Evolutionary conservation across 1,140 invertebrate genomes (phyloP).

Genomic region (Lerema accius): DNA sequence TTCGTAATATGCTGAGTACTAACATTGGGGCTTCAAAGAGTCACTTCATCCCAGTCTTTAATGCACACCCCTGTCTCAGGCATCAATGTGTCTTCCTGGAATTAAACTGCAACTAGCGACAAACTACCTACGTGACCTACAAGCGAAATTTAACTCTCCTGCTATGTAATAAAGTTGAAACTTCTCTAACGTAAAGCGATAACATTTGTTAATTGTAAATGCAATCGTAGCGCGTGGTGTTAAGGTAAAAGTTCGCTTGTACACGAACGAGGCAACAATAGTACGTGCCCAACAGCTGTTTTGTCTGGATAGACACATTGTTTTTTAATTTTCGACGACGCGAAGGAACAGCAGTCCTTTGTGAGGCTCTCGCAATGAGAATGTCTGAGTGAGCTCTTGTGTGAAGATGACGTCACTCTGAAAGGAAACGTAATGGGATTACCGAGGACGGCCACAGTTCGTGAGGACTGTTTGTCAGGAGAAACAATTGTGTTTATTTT

Average conservation of each 20-base stretch:
- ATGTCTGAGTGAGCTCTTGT: slow-evolving; percentile 28
- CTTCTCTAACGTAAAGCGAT: slow-evolving; percentile 1
- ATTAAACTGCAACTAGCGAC: slow-evolving; percentile 27
- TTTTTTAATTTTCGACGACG: slow-evolving; percentile 46
- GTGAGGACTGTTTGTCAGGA: background rate
- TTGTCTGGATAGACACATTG: slow-evolving; percentile 43
- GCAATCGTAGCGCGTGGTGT: slow-evolving; percentile 5
- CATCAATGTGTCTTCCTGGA: slow-evolving; percentile 32
- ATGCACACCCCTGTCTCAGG: slow-evolving; percentile 25
- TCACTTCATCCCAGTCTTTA: slow-evolving; percentile 27
- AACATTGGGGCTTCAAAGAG: slow-evolving; percentile 22
- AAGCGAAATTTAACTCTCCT: slow-evolving; percentile 25
- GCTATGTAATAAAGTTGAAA: slow-evolving; percentile 23
- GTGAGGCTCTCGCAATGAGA: slow-evolving; percentile 24
- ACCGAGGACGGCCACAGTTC: slow-evolving; percentile 3
- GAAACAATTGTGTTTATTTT: background rate
- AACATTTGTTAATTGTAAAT: background rate
- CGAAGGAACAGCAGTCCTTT: slow-evolving; percentile 37
- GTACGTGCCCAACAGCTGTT: slow-evolving; percentile 49
- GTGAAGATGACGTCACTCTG: slow-evolving; percentile 25
- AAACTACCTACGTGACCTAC: slow-evolving; percentile 1
- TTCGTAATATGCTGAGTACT: slow-evolving; percentile 32
- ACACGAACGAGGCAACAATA: background rate
- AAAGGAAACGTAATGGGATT: slow-evolving; percentile 25
- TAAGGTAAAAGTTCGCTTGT: slow-evolving; percentile 37